Evolutionary conservation across 2,888 invertebrate species (phyloP).

Genomic region (Falcaria lacertinaria): DNA sequence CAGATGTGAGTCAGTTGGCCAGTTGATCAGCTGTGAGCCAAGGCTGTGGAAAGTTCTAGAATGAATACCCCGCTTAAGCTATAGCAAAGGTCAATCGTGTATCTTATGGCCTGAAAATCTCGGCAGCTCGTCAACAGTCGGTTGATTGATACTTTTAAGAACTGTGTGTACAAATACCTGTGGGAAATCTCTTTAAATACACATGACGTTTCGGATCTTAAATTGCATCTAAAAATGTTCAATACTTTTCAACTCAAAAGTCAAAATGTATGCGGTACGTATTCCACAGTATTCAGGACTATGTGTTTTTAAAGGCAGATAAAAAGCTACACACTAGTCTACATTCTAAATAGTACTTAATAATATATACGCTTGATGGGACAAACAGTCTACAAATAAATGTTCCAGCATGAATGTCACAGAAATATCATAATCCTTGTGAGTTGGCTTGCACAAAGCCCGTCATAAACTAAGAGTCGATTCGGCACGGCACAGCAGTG

Average conservation of each 20-base stretch:
- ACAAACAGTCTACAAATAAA: conserved; percentile 9
- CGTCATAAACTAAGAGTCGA: conserved; percentile 36
- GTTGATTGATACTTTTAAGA: too few relatives aligned
- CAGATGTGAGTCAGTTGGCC: conserved; percentile 17
- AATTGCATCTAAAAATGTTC: too few relatives aligned
- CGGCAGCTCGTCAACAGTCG: too few relatives aligned
- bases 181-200: too few relatives aligned
- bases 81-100: conserved; percentile 37
- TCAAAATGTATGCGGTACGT: too few relatives aligned
- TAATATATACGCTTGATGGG: conserved; percentile 11
- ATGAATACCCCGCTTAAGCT: conserved; percentile 30
- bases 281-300: too few relatives aligned
- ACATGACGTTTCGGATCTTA: too few relatives aligned
- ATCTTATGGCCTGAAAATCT: conserved; percentile 12
- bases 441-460: neutral
- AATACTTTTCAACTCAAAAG: too few relatives aligned
- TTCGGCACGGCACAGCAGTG: conserved; percentile 49
- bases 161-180: too few relatives aligned
- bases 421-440: neutral
- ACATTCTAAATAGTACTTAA: too few relatives aligned
- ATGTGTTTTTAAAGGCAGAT: too few relatives aligned
- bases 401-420: neutral
- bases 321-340: too few relatives aligned
- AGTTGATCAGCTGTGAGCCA: conserved; percentile 28
- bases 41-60: conserved; percentile 36